Evolutionary conservation across 2,797 vertebrate species (phyloP), one percentile per base, ranked within the genome.

Genomic region (Artibeus lituratus): DNA sequence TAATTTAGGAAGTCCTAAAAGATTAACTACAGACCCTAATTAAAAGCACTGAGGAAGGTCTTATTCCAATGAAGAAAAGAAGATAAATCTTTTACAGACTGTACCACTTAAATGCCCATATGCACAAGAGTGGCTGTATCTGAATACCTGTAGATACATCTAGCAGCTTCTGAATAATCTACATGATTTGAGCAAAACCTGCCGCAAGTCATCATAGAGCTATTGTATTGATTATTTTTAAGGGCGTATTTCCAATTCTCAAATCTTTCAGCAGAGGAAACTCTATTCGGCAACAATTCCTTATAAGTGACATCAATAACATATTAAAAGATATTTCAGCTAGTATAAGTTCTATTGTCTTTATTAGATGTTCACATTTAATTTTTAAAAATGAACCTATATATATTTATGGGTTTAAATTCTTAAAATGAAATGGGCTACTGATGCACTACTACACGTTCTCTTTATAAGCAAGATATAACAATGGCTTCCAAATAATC

Each of bases 401-500:
- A 55, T 62, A 93, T 96, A 15, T 94, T 53, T 49, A 19, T 70
- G 37, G 57, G 15, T 92, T 96, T 91, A 88, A 94, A 90, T 93
- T 95, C 81, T 84, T 86, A 96, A 91, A 87, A 90, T 67, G 44
- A 77, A 94, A 94, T 1, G 16, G 57, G 55, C 94, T 96, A 95
- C 91, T 91, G 85, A 94, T 91, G 19, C 84, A 89, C 74, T 90
- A 53, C 80, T 91, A 53, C 80, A 92, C 44, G 55, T 4, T 92
- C 82, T 89, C 94, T 80, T 72, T 72, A 9, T 59, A 92, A 95
- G 26, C 29, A 93, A 74, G 86, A 59, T 88, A 96, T 95, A 84
- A 95, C 62, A 93, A 85, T 94, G 98, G 97, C 98, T 97, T 97
- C 94, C 96, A 87, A 2, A 90, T 51, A 89, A 10, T 78, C 72